These are phyloP conservation scores for Scaptomyza polygonia DNA, from an alignment of 2,888 invertebrate species.

Conservation along the genomic window DNA sequence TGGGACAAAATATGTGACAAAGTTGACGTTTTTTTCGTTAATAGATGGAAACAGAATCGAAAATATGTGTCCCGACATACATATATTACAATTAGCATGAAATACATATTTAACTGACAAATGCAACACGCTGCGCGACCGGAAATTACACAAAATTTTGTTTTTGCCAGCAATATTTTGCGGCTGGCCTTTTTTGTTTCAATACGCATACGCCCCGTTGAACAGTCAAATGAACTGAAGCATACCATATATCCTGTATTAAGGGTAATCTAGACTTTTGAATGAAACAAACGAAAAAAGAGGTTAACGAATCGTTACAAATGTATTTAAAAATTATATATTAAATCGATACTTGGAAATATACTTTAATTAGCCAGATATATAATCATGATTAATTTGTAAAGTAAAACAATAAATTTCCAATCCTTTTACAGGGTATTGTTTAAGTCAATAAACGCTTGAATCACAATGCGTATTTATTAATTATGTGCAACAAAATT, in stretches of 20 bases:
- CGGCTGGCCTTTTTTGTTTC: neutral
- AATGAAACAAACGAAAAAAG: too few species aligned
- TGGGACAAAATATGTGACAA: conserved; percentile 24
- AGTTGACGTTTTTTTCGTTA: too few species aligned
- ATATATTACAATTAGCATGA: conserved; percentile 34
- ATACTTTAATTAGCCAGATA: too few species aligned
- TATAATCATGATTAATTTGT: too few species aligned
- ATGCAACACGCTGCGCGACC: conserved; percentile 48
- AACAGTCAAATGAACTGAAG: conserved; percentile 10
- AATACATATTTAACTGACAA: conserved; percentile 50
- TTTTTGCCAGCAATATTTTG: conserved; percentile 16
- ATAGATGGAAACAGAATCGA: too few species aligned
- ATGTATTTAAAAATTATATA: too few species aligned
- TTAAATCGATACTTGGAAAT: too few species aligned
- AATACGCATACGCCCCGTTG: conserved; percentile 42
- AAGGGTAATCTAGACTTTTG: too few species aligned
- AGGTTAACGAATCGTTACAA: too few species aligned
- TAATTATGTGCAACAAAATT: conserved; percentile 19
- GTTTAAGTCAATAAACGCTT: neutral
- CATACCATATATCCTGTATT: neutral
- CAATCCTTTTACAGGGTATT: conserved; percentile 2
- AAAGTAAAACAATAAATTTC: neutral
- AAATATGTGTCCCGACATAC: too few species aligned
- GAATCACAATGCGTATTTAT: neutral
- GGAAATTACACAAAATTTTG: conserved; percentile 62